These are phyloP conservation scores for Microcebus lehilahytsara DNA, from an alignment of 2,113 vertebrate species.

Conservation along the genomic window DNA sequence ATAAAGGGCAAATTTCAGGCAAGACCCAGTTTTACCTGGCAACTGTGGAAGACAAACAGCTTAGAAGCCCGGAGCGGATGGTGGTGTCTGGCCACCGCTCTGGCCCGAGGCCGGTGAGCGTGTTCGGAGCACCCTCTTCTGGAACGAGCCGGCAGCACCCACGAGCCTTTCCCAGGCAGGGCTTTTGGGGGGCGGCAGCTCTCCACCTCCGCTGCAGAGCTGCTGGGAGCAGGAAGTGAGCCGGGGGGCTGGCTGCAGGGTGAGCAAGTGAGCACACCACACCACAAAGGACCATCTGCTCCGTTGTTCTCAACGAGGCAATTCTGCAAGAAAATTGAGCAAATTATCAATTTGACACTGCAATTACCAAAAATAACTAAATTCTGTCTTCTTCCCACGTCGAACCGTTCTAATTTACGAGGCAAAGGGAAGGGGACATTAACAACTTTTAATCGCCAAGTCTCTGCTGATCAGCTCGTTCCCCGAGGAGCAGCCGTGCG, in stretches of 20 bases:
- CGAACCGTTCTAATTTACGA: slow-evolving; percentile 55
- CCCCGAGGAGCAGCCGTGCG: slow-evolving; percentile 34
- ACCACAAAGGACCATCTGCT: slow-evolving; percentile 60
- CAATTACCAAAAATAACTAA: slow-evolving; percentile 64
- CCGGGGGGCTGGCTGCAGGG: not conserved
- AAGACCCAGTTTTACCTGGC: not conserved
- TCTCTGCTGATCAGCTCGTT: slow-evolving; percentile 55
- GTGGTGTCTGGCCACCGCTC: slow-evolving; percentile 20
- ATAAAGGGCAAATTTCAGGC: not conserved
- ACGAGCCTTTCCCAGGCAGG: not conserved
- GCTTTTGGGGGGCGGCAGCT: too few relatives aligned
- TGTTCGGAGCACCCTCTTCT: slow-evolving; percentile 81
- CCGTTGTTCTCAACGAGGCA: slow-evolving; percentile 52
- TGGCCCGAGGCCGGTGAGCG: not conserved
- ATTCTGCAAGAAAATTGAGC: slow-evolving; percentile 69
- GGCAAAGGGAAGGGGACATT: slow-evolving; percentile 47
- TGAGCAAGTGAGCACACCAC: not conserved
- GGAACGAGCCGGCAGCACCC: slow-evolving; percentile 60
- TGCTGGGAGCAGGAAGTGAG: not conserved
- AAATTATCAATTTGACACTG: slow-evolving; percentile 66
- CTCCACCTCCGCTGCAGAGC: not conserved
- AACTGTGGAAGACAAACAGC: slow-evolving; percentile 35
- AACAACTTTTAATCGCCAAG: slow-evolving; percentile 33
- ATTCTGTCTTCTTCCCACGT: not conserved
- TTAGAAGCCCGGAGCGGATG: slow-evolving; percentile 22